Percentiles rank a stretch among this genome's conserved stretches.
phyloP scores from a whole-genome alignment of 2,113 vertebrate species.

The Jaculus jaculus region DNA sequence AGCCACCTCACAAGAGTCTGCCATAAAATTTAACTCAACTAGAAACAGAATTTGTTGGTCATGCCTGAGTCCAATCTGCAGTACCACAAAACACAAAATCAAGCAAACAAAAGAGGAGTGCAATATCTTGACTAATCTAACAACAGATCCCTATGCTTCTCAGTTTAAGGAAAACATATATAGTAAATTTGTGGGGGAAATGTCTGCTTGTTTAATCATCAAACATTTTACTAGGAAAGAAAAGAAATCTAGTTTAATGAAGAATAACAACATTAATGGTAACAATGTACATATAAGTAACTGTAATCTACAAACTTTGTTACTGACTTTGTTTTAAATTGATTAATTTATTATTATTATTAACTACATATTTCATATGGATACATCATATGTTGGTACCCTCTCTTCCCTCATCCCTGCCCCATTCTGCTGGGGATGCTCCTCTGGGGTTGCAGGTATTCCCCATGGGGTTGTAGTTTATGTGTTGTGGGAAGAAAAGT shows the following conservation, averaged over 20 bases:
- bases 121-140: neutral
- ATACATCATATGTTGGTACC: too few relatives aligned
- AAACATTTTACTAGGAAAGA: constrained; percentile 50
- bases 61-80: too few relatives aligned
- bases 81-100: neutral
- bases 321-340: neutral
- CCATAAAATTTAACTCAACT: too few relatives aligned
- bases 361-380: too few relatives aligned
- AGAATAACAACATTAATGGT: constrained; percentile 6
- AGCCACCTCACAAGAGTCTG: neutral
- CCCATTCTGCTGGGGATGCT: too few relatives aligned
- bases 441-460: too few relatives aligned
- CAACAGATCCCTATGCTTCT: neutral
- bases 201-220: neutral
- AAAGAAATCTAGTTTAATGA: constrained; percentile 39
- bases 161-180: neutral
- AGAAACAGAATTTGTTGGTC: too few relatives aligned
- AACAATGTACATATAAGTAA: constrained; percentile 9
- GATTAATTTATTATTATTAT: too few relatives aligned
- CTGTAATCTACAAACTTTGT: neutral
- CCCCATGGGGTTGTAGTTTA: too few relatives aligned
- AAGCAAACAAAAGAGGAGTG: neutral
- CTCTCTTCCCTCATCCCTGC: too few relatives aligned
- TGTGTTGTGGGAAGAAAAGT: too few relatives aligned
- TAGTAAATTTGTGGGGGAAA: neutral